Evolutionary conservation across 1,140 invertebrate species (phyloP), one percentile per base, ranked within the genome.

Genomic region (Procambarus virginalis): DNA sequence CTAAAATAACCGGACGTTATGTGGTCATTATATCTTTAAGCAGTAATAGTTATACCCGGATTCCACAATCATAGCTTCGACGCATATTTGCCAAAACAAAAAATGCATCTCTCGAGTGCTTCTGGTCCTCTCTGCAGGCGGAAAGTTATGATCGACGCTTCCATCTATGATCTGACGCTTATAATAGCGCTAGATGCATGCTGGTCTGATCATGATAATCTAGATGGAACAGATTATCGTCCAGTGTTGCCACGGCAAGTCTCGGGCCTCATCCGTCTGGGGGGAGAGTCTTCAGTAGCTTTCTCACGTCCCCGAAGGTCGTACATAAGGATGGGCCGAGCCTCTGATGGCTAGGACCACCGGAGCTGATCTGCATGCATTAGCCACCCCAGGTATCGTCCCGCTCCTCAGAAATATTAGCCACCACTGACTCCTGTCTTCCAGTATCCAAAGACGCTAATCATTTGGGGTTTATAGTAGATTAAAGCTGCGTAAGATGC

Each of bases 281-380:
- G 68, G 60, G 4, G 68, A 5, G 22, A 34, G n/a, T 73, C 68
- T 73, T 73, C 68, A 73, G 68, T 22, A 73, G n/a, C 68, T 73
- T 73, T 34, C 22, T 73, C 68, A 34, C n/a, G 68, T 73, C 68
- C n/a, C 68, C 68, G n/a, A 73, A 73, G n/a, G 68, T 73, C 68
- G 22, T 73, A 73, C 22, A 5, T 73, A n/a, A 73, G 68, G 68
- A 14, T 2, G 12, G n/a, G n/a, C 10, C 68, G n/a, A 5, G 68
- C 22, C 10, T 73, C n/a, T 73, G 68, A 73, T 34, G 22, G 68
- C 4, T 34, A 4, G 5, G n/a, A 73, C n/a, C n/a, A 73, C 68
- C 68, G 20, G 68, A n/a, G 68, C 68, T 73, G 68, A 73, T 73
- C 22, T 73, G 68, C 22, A 73, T 73, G 68, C 68, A 34, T 73